Percentiles rank a stretch among this genome's conserved stretches.
These are phyloP conservation scores for Pandion haliaetus DNA, from an alignment of 2,113 vertebrate genomes.

Conservation along the genomic window DNA sequence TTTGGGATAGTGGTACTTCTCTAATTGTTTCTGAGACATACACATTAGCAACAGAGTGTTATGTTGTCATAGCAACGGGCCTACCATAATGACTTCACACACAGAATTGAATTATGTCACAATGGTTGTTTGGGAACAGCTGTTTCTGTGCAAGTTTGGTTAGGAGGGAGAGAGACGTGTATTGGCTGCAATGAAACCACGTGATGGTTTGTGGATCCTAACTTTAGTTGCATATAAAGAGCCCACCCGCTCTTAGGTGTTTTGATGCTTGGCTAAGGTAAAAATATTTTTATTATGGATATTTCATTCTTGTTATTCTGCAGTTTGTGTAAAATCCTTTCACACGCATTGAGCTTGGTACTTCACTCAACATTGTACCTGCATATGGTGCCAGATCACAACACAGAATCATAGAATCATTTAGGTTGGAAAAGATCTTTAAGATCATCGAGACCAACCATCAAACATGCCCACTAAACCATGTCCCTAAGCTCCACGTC, in stretches of 20 bases:
- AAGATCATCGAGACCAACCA: too few relatives aligned
- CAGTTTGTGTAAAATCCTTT: neutral
- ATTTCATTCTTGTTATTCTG: neutral
- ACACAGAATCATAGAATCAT: too few relatives aligned
- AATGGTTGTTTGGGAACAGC: neutral
- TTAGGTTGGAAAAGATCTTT: too few relatives aligned
- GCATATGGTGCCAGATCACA: neutral
- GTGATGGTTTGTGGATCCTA: neutral
- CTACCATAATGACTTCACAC: neutral
- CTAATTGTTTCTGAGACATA: slow-evolving; percentile 16
- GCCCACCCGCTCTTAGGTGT: rapidly evolving
- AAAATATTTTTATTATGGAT: neutral
- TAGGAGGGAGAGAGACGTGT: neutral
- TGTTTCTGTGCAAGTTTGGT: neutral
- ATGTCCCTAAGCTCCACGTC: too few relatives aligned
- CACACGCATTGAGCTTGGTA: neutral
- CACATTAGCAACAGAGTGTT: neutral
- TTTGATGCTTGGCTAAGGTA: neutral
- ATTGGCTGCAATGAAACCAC: neutral
- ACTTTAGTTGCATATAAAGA: neutral
- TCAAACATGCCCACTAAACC: too few relatives aligned
- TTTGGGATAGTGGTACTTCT: neutral
- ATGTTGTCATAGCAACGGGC: neutral
- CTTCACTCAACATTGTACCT: neutral
- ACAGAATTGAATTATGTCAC: neutral